A percentile compares a stretch with the other conserved stretches of the same genome.
Conservation (phyloP, 2,888 invertebrate genomes). For the Ypsolopha scabrella region DNA sequence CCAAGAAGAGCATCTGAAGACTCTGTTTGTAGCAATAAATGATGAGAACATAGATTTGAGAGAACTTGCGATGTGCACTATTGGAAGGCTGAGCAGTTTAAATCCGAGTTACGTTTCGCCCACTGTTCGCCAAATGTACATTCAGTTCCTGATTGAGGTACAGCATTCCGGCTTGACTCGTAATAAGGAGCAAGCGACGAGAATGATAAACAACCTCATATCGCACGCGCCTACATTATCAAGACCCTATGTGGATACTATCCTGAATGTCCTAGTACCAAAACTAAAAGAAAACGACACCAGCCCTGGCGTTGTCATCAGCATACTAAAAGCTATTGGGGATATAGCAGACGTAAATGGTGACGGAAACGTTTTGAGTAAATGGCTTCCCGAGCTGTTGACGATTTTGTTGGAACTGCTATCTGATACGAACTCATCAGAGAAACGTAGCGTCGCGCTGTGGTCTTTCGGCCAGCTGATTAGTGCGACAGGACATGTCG, state of each 20-base stretch:
- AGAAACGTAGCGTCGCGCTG: constrained; percentile 93
- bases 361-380: constrained; percentile 86
- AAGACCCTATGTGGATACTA: constrained; percentile 94
- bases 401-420: constrained; percentile 93
- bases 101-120: constrained; percentile 99
- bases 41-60: constrained; percentile 97
- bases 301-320: constrained; percentile 91
- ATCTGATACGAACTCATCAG: constrained; percentile 92
- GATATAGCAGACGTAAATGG: constrained; percentile 94
- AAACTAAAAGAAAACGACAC: constrained; percentile 90
- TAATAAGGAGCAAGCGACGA: constrained; percentile 96
- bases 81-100: constrained; percentile 90
- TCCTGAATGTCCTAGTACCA: constrained; percentile 89
- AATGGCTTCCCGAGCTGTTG: constrained; percentile 90
- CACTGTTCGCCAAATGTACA: constrained; percentile 89
- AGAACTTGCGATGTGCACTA: constrained; percentile 91
- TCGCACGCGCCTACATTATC: constrained; percentile 94
- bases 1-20: constrained; percentile 93
- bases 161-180: constrained; percentile 95
- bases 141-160: constrained; percentile 92
- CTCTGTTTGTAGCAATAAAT: constrained; percentile 93
- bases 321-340: constrained; percentile 92
- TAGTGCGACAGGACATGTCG: constrained; percentile 95
- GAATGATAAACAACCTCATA: constrained; percentile 95
- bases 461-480: constrained; percentile 97